These are phyloP conservation scores for Ostrea denselamellosa DNA, from an alignment of 1,140 invertebrate genomes.

Conservation along the genomic window DNA sequence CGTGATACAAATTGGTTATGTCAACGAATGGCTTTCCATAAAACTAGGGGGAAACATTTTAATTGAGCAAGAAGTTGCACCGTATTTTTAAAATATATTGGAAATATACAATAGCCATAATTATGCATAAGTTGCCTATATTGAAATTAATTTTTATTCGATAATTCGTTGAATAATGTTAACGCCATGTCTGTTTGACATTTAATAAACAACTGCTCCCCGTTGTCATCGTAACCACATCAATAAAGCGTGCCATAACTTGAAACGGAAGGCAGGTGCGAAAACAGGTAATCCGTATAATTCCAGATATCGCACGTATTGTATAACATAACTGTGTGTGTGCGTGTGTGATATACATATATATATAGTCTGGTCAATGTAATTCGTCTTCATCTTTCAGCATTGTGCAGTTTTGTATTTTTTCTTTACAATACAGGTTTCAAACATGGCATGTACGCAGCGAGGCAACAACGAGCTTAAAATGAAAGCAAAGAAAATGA, in stretches of 20 bases:
- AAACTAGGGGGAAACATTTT: background rate
- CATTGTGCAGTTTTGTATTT: background rate
- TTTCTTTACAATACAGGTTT: background rate
- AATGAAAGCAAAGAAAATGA: slow-evolving; percentile 47
- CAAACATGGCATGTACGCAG: slow-evolving; percentile 48
- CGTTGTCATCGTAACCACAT: slow-evolving; percentile 28
- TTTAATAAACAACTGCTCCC: background rate
- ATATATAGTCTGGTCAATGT: too few species aligned
- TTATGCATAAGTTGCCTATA: background rate
- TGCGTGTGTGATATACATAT: too few species aligned
- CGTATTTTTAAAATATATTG: too few species aligned
- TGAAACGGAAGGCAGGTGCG: slow-evolving; percentile 27
- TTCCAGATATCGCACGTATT: background rate
- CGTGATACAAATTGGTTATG: background rate
- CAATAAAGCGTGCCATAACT: slow-evolving; percentile 19
- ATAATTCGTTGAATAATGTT: background rate
- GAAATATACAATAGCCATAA: too few species aligned
- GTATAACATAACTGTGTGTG: background rate
- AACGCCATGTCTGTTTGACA: background rate
- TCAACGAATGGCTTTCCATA: background rate
- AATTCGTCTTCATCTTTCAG: background rate
- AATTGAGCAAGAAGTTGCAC: too few species aligned
- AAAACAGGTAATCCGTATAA: slow-evolving; percentile 11
- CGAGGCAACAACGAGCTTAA: slow-evolving; percentile 46
- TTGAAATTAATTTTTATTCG: background rate